Evolutionary conservation across 2,113 vertebrate species (phyloP).

Genomic region (Cryptomyrus ogoouensis): DNA sequence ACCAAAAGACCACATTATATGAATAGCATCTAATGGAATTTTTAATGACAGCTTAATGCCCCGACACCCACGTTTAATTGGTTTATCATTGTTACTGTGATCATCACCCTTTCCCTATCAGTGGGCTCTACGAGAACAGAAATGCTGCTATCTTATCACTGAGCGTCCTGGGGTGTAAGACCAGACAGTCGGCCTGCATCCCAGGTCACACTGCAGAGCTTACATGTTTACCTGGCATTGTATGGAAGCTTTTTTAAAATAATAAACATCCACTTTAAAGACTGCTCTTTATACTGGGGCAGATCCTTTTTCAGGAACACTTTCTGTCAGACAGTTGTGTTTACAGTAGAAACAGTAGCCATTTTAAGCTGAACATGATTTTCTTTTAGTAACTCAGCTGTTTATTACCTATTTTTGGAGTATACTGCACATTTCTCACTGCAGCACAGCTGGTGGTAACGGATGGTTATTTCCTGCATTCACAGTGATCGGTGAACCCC

Average conservation of each 20-base stretch:
- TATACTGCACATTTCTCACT: not conserved
- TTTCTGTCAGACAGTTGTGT: not conserved
- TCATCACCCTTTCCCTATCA: not conserved
- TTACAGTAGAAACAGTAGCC: not conserved
- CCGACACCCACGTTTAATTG: not conserved
- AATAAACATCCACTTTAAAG: not conserved
- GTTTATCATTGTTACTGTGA: not conserved
- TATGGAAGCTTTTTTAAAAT: not conserved
- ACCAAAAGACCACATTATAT: not conserved
- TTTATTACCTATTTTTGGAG: not conserved
- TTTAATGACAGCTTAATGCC: not conserved
- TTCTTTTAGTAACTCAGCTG: not conserved
- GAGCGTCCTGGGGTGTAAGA: not conserved
- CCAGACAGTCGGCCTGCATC: not conserved
- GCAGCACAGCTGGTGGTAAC: not conserved
- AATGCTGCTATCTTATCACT: not conserved
- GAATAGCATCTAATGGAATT: not conserved
- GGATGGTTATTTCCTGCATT: not conserved
- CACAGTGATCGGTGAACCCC: constrained; percentile 24
- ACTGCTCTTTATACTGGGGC: not conserved
- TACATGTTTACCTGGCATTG: not conserved
- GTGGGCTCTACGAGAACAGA: not conserved
- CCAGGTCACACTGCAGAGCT: not conserved
- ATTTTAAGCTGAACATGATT: not conserved
- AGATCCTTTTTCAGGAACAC: not conserved